Conservation (phyloP, 2,113 vertebrate species). For the Micromys minutus region DNA sequence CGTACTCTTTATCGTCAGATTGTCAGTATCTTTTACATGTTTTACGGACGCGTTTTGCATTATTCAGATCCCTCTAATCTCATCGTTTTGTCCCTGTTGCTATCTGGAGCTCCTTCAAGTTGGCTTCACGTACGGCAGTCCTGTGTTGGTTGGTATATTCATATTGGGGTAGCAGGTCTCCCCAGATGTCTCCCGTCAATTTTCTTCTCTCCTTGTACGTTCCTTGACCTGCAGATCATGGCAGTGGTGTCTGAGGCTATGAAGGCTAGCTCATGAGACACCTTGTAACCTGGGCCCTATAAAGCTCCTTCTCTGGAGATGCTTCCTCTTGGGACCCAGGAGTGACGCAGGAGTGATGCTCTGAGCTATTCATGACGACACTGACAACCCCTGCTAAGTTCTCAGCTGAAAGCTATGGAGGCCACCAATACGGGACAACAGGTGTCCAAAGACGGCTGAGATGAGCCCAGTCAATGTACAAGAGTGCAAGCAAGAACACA, state of each 20-base stretch:
- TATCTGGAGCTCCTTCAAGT: background rate
- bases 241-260: background rate
- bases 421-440: background rate
- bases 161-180: background rate
- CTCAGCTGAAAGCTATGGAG: background rate
- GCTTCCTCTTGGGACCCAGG: background rate
- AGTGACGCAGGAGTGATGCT: too few species aligned
- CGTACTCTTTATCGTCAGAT: background rate
- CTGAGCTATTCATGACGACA: background rate
- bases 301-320: background rate
- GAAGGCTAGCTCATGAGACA: background rate
- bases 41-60: background rate
- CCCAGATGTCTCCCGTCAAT: background rate
- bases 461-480: background rate
- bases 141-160: background rate
- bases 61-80: background rate
- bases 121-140: background rate
- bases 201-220: background rate
- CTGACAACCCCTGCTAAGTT: background rate
- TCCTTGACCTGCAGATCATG: background rate
- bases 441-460: too few species aligned
- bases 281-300: background rate
- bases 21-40: background rate
- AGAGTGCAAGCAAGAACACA: background rate
- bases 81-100: background rate